A percentile compares a stretch with the other conserved stretches of the same genome.
Conservation (phyloP, 92 coral and sea anemone genomes). For the Anthopleura xanthogrammica region DNA sequence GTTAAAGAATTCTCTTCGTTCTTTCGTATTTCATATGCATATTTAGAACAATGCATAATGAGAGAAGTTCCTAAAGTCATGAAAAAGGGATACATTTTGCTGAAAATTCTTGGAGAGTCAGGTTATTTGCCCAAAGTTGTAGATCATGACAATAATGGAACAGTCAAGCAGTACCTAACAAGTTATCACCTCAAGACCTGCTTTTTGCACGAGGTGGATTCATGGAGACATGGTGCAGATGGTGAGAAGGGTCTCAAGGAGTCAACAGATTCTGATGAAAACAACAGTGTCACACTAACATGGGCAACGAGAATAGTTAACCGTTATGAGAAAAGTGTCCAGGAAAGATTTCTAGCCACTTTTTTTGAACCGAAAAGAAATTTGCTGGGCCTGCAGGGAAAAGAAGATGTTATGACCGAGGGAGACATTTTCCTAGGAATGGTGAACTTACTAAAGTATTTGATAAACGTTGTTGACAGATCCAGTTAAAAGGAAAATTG, state of each 20-base stretch:
- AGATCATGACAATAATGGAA: constrained; percentile 31
- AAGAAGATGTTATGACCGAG: constrained; percentile 33
- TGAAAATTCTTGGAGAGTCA: constrained; percentile 33
- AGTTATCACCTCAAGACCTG: constrained; percentile 37
- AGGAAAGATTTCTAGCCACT: constrained; percentile 26
- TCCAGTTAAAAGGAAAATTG: not conserved
- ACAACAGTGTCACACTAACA: constrained; percentile 8
- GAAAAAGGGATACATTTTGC: constrained; percentile 33
- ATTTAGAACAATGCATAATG: constrained; percentile 32
- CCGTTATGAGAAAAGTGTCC: constrained; percentile 26
- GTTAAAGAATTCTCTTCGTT: constrained; percentile 33
- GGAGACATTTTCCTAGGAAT: constrained; percentile 15
- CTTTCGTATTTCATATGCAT: constrained; percentile 40
- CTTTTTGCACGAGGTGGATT: constrained; percentile 36
- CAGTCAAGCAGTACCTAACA: constrained; percentile 17
- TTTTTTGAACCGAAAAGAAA: constrained; percentile 37
- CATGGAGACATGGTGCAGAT: constrained; percentile 14
- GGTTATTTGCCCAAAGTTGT: constrained; percentile 41
- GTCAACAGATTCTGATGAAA: constrained; percentile 14
- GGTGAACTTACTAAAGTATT: constrained; percentile 24
- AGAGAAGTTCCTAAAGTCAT: constrained; percentile 27
- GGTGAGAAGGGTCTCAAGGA: constrained; percentile 1
- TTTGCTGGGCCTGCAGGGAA: constrained; percentile 31
- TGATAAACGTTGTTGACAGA: not conserved
- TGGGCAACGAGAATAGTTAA: constrained; percentile 29